Evolutionary conservation across 1,140 invertebrate genomes (phyloP), one percentile per base, ranked within the genome.

Genomic region (Macrostomum lignano): DNA sequence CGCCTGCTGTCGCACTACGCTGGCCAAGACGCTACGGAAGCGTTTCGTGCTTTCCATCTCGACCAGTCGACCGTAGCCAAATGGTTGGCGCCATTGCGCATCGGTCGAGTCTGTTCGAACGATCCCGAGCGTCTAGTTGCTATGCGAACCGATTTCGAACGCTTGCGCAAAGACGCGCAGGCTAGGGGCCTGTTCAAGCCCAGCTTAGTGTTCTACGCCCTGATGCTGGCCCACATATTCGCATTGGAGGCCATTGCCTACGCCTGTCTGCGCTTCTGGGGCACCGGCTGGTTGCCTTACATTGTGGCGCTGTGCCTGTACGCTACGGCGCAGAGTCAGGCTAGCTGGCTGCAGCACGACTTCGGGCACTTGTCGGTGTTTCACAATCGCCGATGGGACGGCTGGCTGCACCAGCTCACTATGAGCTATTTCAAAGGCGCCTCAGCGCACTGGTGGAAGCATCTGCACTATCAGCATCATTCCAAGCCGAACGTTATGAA

Each of bases 361-460:
- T 55, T 48, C 42, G 55, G 55, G 5, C 55, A 58, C 39, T 43
- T 51, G 31, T 52, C 49, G 11, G 51, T 58, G 2, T 53, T 58
- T 26, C 38, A 36, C 11, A 51, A 43, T 29, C 40, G 38, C 25
- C 46, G 40, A 23, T 17, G 46, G 7, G 52, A 55, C 30, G 49
- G 50, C 30, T 36, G 44, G 10, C 42, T 47, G 22, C 55, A 58
- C 42, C 40, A 51, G 48, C 49, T 40, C 20, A 5, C 7, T 2
- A 36, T 7, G 9, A 10, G 25, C 10, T 38, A 10, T 30, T 41
- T 19, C 7, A 17, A 52, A 47, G 49, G 44, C 13, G 49, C 48
- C 5, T 51, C 49, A 10, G 49, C 49, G 15, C 46, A 51, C 36
- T 58, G 55, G 55, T 58, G 55, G 55, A 55, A 58, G 38, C 53